Base-by-base conservation (phyloP, 2,113 vertebrate genomes). In the Colaptes auratus region DNA sequence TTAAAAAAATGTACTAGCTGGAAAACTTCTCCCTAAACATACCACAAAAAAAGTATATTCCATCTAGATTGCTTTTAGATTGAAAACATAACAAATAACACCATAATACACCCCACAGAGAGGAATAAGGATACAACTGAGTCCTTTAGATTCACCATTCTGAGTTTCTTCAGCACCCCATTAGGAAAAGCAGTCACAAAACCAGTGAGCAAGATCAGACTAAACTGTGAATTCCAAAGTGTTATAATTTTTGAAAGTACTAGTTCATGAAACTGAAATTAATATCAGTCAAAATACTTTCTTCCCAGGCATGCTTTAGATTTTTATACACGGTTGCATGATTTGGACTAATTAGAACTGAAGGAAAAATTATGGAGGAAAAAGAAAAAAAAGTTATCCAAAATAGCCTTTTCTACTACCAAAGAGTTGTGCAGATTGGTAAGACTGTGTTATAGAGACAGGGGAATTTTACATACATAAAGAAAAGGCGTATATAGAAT, bases 41-140 rank as follows among this genome's bases (percentile, higher is more conserved):
- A 5, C 9, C 23, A 52, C 17, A 67, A 2, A 72, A 35, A 5
- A 64, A 65, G 1, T 24, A 11, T 48, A 90, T 95, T 95, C 30
- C 64, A n/a, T 60, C 19, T n/a, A 71, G 16, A 35, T n/a, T 64
- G 25, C 1, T 74, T 88, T 60, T 77, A 60, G 59, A 67, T 59
- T 77, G 44, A 80, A 59, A 28, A 52, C 15, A 18, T 27, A 10
- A 42, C 30, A 44, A 5, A 4, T 20, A 65, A 13, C 20, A 81
- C 0, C 0, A 0, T 30, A 60, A 88, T 28, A 3, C 11, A 10
- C 9, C 6, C 10, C 30, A 66, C n/a, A 30, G 9, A 83, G 15
- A 56, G 7, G 85, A 87, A 17, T 23, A 53, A 71, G 3, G 8
- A 30, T 15, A 10, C 3, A 72, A 7, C 20, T 31, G 9, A 25